Evolutionary conservation across 2,888 invertebrate species (phyloP).

Genomic region (Polyploca ridens): DNA sequence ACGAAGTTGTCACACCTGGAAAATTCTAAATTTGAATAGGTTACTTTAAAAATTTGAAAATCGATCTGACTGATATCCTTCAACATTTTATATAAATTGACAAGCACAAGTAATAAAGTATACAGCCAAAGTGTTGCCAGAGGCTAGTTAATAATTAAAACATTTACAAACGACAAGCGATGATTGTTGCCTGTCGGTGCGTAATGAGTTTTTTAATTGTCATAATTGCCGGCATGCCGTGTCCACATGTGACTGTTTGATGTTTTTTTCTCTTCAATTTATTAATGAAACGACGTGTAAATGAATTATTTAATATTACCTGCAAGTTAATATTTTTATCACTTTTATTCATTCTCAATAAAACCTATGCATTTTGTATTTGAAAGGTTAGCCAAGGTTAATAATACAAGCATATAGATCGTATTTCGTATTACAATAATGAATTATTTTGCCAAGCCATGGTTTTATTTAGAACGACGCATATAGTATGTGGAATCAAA

Average conservation of each 20-base stretch:
- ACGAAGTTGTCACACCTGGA: too few relatives aligned
- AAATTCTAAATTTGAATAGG: background rate
- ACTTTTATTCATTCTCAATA: too few relatives aligned
- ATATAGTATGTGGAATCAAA: too few relatives aligned
- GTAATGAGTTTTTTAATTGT: conserved; percentile 64
- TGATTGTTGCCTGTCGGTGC: conserved; percentile 50
- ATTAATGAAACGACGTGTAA: background rate
- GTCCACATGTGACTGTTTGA: conserved; percentile 25
- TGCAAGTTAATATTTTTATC: too few relatives aligned
- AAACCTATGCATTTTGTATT: too few relatives aligned
- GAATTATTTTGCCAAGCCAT: too few relatives aligned
- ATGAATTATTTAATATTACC: background rate
- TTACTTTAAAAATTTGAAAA: background rate
- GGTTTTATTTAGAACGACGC: too few relatives aligned
- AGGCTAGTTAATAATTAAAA: conserved; percentile 15
- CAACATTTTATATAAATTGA: background rate
- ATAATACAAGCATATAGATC: too few relatives aligned
- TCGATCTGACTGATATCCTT: background rate
- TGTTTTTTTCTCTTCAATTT: background rate
- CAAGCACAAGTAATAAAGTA: background rate
- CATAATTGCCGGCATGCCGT: conserved; percentile 41
- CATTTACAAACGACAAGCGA: conserved; percentile 40
- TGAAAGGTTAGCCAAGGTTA: too few relatives aligned
- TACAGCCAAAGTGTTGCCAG: conserved; percentile 10
- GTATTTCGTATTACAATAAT: too few relatives aligned